Percentiles rank a stretch among this genome's conserved stretches.
These are phyloP conservation scores for Andricus quercusramuli DNA, from an alignment of 2,888 invertebrate genomes.

Conservation along the genomic window DNA sequence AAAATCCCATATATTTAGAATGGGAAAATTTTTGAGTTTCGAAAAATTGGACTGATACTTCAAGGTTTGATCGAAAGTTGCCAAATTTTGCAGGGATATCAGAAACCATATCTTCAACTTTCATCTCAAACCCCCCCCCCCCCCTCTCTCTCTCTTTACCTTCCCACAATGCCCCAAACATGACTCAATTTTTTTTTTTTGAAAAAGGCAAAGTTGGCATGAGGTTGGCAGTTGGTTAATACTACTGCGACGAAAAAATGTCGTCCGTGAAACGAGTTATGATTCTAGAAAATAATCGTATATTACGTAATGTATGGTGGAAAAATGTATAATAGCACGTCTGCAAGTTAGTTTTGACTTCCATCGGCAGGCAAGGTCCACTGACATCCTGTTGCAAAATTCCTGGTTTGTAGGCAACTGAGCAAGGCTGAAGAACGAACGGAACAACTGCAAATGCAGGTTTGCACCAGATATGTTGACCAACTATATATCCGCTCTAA, in stretches of 20 bases:
- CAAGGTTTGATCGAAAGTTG: no score
- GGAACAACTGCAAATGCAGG: conserved; percentile 23
- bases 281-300: neutral
- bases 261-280: neutral
- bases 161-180: no score
- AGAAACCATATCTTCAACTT: no score
- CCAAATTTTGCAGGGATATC: no score
- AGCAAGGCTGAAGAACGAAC: conserved; percentile 47
- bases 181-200: no score
- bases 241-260: neutral
- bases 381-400: conserved; percentile 57
- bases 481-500: conserved; percentile 41
- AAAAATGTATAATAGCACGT: neutral
- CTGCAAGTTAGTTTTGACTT: conserved; percentile 14
- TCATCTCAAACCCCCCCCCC: no score
- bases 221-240: neutral
- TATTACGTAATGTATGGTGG: neutral
- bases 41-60: no score
- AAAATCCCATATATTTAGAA: no score
- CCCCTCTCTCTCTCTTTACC: no score
- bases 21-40: no score
- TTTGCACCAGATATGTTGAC: conserved; percentile 37
- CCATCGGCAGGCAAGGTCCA: conserved; percentile 46
- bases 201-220: neutral
- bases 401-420: conserved; percentile 33